Evolutionary conservation across 1,140 invertebrate species (phyloP).

Genomic region (Harpegnathos saltator): DNA sequence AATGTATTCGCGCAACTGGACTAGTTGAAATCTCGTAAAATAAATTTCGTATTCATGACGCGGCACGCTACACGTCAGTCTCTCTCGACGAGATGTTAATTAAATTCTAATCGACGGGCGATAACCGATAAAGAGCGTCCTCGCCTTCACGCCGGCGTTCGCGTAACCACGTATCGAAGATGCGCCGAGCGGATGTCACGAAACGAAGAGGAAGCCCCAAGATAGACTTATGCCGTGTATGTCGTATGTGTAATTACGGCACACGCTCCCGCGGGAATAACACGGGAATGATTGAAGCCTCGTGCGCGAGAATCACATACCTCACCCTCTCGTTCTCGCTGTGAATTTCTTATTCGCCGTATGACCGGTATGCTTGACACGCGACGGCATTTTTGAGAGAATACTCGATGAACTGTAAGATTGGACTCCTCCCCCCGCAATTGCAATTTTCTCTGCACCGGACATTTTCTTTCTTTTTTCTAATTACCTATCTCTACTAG

Average conservation of each 20-base stretch:
- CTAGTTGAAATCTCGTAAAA: not conserved
- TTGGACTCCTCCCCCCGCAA: no score
- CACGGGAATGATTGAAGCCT: not conserved
- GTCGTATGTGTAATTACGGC: constrained; percentile 61
- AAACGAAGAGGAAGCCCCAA: constrained; percentile 71
- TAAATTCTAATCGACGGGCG: not conserved
- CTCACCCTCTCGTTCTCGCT: no score
- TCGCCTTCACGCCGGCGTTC: constrained; percentile 23
- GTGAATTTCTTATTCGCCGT: no score
- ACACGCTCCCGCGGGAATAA: not conserved
- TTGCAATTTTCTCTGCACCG: no score
- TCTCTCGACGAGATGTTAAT: not conserved
- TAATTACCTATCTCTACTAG: no score
- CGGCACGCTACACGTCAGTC: not conserved
- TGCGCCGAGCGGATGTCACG: constrained; percentile 73
- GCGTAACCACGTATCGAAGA: constrained; percentile 58
- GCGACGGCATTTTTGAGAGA: no score
- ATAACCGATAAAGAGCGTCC: constrained; percentile 19
- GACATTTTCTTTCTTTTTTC: no score
- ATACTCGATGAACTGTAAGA: no score
- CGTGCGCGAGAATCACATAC: no score
- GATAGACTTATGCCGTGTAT: constrained; percentile 63
- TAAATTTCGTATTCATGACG: not conserved
- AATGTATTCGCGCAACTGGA: no score
- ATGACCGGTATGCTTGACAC: no score